Percentiles rank a stretch among this genome's conserved stretches.
Evolutionary conservation across 2,888 invertebrate genomes (phyloP).

Genomic region (Bellardia pandia): DNA sequence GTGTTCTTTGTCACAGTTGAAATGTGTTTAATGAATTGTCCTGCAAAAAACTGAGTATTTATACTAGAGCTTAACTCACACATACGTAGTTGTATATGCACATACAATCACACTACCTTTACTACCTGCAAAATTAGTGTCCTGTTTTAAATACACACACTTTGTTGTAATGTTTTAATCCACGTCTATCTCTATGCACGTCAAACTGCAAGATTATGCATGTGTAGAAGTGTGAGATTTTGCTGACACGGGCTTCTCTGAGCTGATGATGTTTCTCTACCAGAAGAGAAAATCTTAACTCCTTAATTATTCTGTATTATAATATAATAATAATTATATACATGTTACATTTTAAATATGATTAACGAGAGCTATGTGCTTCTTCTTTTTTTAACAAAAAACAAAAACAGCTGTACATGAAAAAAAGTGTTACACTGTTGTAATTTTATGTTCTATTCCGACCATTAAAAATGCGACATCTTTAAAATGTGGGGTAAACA

Average conservation of each 20-base stretch:
- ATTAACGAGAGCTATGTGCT: slow-evolving; percentile 38
- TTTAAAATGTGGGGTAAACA: too few species aligned
- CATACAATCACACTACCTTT: neutral
- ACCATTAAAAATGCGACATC: too few species aligned
- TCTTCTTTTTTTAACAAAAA: too few species aligned
- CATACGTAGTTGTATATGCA: neutral
- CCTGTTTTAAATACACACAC: slow-evolving; percentile 16
- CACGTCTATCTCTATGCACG: neutral
- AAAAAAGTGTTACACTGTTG: too few species aligned
- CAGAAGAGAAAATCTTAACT: neutral
- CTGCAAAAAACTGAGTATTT: slow-evolving; percentile 4
- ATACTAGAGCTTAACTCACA: neutral
- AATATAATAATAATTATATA: too few species aligned
- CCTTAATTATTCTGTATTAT: slow-evolving; percentile 28
- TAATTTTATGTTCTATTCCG: too few species aligned
- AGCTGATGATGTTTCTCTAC: neutral
- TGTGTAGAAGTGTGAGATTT: neutral
- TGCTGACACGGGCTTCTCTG: neutral
- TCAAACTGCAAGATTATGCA: neutral
- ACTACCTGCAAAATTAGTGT: slow-evolving; percentile 23
- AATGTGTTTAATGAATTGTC: slow-evolving; percentile 46
- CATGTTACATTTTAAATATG: slow-evolving; percentile 31
- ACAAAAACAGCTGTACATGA: too few species aligned
- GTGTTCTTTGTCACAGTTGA: slow-evolving; percentile 44
- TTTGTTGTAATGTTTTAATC: slow-evolving; percentile 21